These are phyloP conservation scores for Podarcis siculus DNA, from an alignment of 2,797 vertebrate genomes.

Conservation along the genomic window DNA sequence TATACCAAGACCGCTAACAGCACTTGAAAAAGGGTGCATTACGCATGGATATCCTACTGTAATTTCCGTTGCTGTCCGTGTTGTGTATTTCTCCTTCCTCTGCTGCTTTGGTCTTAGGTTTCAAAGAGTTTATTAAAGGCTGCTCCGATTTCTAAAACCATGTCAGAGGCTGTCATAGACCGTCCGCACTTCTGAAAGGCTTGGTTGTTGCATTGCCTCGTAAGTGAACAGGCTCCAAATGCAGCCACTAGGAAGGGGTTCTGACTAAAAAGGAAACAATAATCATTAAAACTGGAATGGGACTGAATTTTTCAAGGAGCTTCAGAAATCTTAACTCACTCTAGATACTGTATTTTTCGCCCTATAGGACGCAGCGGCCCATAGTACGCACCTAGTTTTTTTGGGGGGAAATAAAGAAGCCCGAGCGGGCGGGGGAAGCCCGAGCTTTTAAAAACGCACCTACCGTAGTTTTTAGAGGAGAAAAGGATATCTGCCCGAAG, in stretches of 20 bases:
- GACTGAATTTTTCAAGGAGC: accelerated
- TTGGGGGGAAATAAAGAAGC: too few relatives aligned
- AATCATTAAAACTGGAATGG: not conserved
- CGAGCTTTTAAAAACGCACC: too few relatives aligned
- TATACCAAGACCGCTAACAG: constrained; percentile 65
- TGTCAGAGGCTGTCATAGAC: constrained; percentile 92
- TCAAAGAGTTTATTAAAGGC: constrained; percentile 94
- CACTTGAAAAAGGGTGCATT: constrained; percentile 60
- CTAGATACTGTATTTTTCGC: too few relatives aligned
- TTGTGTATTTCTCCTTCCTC: constrained; percentile 41
- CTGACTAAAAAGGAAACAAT: constrained; percentile 74
- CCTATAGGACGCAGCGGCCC: too few relatives aligned
- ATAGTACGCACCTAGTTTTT: too few relatives aligned
- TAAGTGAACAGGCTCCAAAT: constrained; percentile 91
- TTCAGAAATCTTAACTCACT: not conserved
- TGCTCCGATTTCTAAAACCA: constrained; percentile 92
- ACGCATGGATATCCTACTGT: constrained; percentile 49
- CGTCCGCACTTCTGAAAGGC: constrained; percentile 92
- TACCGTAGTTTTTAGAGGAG: too few relatives aligned
- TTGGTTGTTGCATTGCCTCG: constrained; percentile 91
- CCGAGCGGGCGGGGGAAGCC: too few relatives aligned
- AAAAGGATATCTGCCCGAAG: too few relatives aligned
- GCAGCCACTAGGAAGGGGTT: constrained; percentile 93
- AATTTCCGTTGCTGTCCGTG: constrained; percentile 48
- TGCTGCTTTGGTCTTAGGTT: constrained; percentile 79